phyloP scores from a whole-genome alignment of 2,797 vertebrate genomes.

The Australoheros facetus region DNA sequence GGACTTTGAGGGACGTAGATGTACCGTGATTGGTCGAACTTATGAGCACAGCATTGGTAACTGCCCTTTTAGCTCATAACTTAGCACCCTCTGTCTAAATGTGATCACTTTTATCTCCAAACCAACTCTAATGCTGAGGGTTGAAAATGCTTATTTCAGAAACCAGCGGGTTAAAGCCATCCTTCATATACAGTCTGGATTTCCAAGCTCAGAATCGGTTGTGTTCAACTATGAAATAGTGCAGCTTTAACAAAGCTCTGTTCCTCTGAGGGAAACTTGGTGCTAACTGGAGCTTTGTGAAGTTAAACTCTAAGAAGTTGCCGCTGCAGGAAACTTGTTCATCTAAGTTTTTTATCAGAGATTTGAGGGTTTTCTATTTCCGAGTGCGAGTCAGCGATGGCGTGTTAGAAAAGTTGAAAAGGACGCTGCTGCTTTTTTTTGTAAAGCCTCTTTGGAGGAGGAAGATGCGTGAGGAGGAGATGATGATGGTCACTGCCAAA shows the following conservation, averaged over 20 bases:
- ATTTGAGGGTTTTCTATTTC: not conserved
- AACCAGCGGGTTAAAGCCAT: not conserved
- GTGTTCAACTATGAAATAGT: slow-evolving; percentile 3
- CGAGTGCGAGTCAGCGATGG: not conserved
- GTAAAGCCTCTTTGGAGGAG: slow-evolving; percentile 10
- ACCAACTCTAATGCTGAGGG: not conserved
- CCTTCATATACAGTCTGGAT: not conserved
- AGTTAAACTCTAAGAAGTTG: not conserved
- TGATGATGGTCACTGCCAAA: not conserved
- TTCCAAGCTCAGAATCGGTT: not conserved
- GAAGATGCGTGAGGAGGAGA: slow-evolving; percentile 7
- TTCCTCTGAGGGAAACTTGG: not conserved
- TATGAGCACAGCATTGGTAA: not conserved
- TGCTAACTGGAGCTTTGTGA: not conserved
- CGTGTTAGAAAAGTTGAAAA: slow-evolving; percentile 7
- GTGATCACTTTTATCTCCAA: not conserved
- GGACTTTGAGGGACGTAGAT: not conserved
- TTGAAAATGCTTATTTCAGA: not conserved
- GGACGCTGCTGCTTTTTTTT: not conserved
- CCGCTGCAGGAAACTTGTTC: slow-evolving; percentile 22
- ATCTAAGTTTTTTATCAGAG: slow-evolving; percentile 1
- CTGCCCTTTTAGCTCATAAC: not conserved
- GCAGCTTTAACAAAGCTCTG: not conserved
- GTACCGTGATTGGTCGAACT: not conserved
- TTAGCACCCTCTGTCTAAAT: not conserved